Conservation (phyloP, 2,797 vertebrate species). For the Chanos chanos region DNA sequence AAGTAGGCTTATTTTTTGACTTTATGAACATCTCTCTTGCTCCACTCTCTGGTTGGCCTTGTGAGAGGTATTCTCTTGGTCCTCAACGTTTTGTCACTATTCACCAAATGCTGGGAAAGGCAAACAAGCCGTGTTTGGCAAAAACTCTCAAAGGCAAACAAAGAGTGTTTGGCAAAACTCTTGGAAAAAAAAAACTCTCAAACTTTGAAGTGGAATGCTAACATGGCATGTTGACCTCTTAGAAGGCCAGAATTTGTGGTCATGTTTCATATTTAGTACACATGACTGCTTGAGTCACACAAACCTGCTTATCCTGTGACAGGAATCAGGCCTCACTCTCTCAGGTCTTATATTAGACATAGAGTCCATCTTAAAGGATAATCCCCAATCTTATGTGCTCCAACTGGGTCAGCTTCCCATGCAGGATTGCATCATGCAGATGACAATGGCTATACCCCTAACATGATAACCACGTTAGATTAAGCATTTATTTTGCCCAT, state of each 20-base stretch:
- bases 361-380: not conserved
- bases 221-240: not conserved
- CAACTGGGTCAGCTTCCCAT: not conserved
- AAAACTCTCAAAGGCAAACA: not conserved
- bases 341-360: slow-evolving; percentile 2
- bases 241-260: not conserved
- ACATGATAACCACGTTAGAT: not conserved
- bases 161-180: no score
- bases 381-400: slow-evolving; percentile 6
- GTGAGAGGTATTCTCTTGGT: not conserved
- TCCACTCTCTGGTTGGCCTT: not conserved
- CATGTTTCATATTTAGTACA: not conserved
- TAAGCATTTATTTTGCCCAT: no score
- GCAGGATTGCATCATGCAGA: not conserved
- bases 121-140: not conserved
- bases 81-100: not conserved
- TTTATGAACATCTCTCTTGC: no score
- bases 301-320: not conserved
- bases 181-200: no score
- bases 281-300: not conserved
- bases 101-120: not conserved
- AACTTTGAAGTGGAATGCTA: slow-evolving; percentile 10
- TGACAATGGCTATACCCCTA: slow-evolving; percentile 2
- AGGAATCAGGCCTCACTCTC: not conserved
- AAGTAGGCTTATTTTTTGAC: no score